Evolutionary conservation across 2,797 vertebrate species (phyloP).

Genomic region (Squalus acanthias): DNA sequence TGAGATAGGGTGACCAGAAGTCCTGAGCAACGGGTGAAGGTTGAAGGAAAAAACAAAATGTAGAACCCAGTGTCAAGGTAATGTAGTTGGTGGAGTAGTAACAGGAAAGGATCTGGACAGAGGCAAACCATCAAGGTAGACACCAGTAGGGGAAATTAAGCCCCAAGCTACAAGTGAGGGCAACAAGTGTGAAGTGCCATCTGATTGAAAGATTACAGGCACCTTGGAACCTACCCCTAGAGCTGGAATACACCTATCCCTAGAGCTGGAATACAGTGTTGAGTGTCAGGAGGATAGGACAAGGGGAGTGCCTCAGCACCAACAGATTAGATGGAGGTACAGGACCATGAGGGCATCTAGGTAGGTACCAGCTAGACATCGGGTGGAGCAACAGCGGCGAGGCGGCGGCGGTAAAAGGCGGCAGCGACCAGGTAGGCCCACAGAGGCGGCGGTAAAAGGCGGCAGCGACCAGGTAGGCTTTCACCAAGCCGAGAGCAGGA

Average conservation of each 20-base stretch:
- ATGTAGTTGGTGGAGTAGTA: not conserved
- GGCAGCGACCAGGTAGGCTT: no score
- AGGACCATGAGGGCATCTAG: not conserved
- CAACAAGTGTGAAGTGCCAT: not conserved
- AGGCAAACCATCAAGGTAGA: not conserved
- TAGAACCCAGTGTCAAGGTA: not conserved
- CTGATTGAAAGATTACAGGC: not conserved
- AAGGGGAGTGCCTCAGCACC: not conserved
- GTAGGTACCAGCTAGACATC: not conserved
- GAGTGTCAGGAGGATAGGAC: not conserved
- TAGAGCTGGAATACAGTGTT: not conserved
- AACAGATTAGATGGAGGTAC: not conserved
- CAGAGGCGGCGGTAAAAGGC: no score
- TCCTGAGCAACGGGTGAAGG: not conserved
- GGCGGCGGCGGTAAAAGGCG: no score
- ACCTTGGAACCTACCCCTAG: not conserved
- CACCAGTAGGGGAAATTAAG: not conserved
- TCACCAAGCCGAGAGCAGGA: no score
- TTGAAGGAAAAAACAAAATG: not conserved
- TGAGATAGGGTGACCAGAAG: not conserved
- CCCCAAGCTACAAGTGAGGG: not conserved
- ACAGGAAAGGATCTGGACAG: not conserved
- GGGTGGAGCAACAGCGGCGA: no score
- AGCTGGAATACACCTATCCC: not conserved
- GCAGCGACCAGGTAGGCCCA: no score